These are phyloP conservation scores for Bradysia coprophila DNA, from an alignment of 1,140 invertebrate genomes.

Conservation along the genomic window DNA sequence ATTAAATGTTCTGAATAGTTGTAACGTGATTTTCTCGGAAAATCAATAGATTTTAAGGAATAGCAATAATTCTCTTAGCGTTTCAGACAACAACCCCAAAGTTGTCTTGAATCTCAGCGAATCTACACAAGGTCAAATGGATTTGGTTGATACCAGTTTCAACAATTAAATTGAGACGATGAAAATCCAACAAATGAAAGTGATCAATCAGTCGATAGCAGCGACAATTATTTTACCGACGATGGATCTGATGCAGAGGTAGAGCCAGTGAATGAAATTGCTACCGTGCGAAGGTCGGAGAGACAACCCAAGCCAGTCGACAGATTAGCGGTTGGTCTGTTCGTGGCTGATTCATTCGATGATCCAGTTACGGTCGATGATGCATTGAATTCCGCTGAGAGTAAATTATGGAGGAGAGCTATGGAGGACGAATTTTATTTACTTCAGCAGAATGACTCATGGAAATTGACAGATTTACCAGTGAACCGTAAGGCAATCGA, in stretches of 20 bases:
- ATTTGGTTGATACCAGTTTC: not conserved
- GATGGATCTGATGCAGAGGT: no score
- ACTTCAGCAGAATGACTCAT: slow-evolving; percentile 2
- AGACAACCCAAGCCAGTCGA: no score
- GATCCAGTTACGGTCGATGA: not conserved
- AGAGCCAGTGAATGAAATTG: no score
- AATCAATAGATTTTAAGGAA: slow-evolving; percentile 2
- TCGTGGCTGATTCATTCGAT: no score
- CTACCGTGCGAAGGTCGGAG: no score
- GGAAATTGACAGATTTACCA: slow-evolving; percentile 4
- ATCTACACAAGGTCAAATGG: not conserved
- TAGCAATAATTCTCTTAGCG: slow-evolving; percentile 23
- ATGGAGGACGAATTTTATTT: slow-evolving; percentile 10
- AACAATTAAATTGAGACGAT: slow-evolving; percentile 11
- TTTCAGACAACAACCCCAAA: slow-evolving; percentile 16
- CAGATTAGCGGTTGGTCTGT: no score
- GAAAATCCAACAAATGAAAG: slow-evolving; percentile 10
- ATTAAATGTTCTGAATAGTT: not conserved
- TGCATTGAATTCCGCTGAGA: slow-evolving; percentile 4
- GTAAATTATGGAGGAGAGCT: slow-evolving; percentile 9
- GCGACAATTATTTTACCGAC: no score
- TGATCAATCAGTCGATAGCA: slow-evolving; percentile 4
- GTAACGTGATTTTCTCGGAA: not conserved
- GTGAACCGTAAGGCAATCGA: no score
- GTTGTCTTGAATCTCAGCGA: not conserved